A percentile compares a stretch with the other conserved stretches of the same genome.
phyloP scores from a whole-genome alignment of 2,888 invertebrate species.

The Pristionchus arcanus region DNA sequence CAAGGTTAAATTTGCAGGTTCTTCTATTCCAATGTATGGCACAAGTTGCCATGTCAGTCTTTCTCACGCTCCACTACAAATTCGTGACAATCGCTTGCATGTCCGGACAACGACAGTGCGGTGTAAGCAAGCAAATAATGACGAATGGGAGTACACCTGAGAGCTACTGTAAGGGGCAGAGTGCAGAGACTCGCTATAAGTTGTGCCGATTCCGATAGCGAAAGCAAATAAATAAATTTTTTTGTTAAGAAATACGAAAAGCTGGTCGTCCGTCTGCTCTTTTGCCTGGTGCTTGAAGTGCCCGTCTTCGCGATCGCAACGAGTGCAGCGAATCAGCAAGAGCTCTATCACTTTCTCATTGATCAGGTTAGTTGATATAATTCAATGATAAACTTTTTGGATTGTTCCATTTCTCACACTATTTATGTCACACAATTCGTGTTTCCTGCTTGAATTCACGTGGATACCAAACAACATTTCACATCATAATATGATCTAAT shows the following conservation, averaged over 20 bases:
- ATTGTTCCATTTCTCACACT: not conserved
- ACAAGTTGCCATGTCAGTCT: not conserved
- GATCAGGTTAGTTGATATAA: not conserved
- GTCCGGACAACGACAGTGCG: not conserved
- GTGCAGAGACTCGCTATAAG: too few relatives aligned
- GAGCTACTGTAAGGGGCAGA: too few relatives aligned
- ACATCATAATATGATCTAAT: not conserved
- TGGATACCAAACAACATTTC: not conserved
- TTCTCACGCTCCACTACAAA: not conserved
- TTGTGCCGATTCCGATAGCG: too few relatives aligned
- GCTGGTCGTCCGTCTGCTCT: not conserved
- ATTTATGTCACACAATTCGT: not conserved
- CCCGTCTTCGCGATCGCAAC: not conserved
- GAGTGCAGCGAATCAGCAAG: not conserved
- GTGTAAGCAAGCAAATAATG: too few relatives aligned
- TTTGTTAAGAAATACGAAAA: not conserved
- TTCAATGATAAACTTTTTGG: not conserved
- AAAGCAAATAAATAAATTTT: too few relatives aligned
- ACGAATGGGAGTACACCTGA: too few relatives aligned
- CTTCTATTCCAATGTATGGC: not conserved
- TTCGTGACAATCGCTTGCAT: not conserved
- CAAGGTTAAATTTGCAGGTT: not conserved
- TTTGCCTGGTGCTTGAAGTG: not conserved
- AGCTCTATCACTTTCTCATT: not conserved
- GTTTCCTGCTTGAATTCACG: not conserved